Evolutionary conservation across 2,113 vertebrate genomes (phyloP), one percentile per base, ranked within the genome.

Genomic region (Pseudorhombus dupliciocellatus): DNA sequence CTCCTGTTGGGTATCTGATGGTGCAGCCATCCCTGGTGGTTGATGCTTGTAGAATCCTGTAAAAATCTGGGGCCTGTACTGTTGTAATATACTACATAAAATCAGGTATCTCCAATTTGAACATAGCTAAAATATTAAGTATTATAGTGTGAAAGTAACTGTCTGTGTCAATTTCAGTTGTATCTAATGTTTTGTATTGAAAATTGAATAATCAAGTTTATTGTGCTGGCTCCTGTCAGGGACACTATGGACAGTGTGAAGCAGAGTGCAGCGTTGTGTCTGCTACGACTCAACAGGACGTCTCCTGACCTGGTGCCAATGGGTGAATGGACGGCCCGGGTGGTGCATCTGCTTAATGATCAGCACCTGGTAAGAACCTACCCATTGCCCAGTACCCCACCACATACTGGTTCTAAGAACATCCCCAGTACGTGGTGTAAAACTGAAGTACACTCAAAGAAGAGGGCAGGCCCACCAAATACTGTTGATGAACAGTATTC

Each of bases 201-300:
- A 16, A 1, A 16, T 14, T 26, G 0, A n/a, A 50, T 50, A 20
- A 50, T 50, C 20, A 52, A 24, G 21, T 24, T 52, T 14, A 14
- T 53, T 24, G 4, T 2, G 18, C 34, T 37, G 10, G 6, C 2
- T n/a, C 37, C 37, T 10, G 2, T 15, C 87, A 96, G 95, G 55
- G 96, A 96, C 90, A 96, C 95, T 21, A 96, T 96, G 95, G 96
- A 97, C 89, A 97, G 96, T 0, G 96, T 97, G 79, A 97, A 97
- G 85, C 96, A 97, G 90, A 96, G 95, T 0, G 95, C 96, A 0
- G 96, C 96, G 9, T 92, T 97, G 5, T 97, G 96, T 84, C 91
- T 97, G 50, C 90, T 97, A 7, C 90, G 96, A 9, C 93, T 97
- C 51, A 95, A 96, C 89, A 94, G 94, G 87, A 95, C 95, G 1